phyloP scores from a whole-genome alignment of 2,888 invertebrate species.

The Drosophila eohydei region DNA sequence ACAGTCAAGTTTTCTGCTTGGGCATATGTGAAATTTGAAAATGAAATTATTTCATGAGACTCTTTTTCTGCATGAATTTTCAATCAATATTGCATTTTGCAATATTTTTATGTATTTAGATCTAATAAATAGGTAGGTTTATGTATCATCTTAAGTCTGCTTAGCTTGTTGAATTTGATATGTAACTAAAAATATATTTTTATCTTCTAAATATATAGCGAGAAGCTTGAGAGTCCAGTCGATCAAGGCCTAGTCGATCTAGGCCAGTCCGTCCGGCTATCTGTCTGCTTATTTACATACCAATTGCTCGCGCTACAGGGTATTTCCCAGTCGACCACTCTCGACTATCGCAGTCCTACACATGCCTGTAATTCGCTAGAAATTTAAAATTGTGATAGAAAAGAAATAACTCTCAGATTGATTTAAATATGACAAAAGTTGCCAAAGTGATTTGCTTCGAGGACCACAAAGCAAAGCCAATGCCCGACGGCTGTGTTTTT shows the following conservation, averaged over 20 bases:
- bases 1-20: not conserved
- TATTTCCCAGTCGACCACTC: not conserved
- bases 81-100: not conserved
- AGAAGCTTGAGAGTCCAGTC: not conserved
- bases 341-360: no score
- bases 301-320: not conserved
- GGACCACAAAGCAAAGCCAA: constrained; percentile 25
- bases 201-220: no score
- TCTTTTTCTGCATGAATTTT: not conserved
- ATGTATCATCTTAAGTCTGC: no score
- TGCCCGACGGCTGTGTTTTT: constrained; percentile 10
- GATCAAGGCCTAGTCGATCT: not conserved
- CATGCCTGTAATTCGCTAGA: no score
- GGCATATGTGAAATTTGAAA: not conserved
- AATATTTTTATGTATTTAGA: no score
- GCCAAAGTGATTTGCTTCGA: constrained; percentile 19
- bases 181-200: no score
- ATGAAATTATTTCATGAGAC: not conserved
- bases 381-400: not conserved
- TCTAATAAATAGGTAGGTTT: no score
- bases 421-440: constrained; percentile 47
- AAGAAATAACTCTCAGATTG: constrained; percentile 8
- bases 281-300: not conserved
- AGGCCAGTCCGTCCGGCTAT: not conserved
- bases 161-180: no score